Base-by-base conservation (phyloP, 2,888 invertebrate species). In the Nemapogon koenigi region DNA sequence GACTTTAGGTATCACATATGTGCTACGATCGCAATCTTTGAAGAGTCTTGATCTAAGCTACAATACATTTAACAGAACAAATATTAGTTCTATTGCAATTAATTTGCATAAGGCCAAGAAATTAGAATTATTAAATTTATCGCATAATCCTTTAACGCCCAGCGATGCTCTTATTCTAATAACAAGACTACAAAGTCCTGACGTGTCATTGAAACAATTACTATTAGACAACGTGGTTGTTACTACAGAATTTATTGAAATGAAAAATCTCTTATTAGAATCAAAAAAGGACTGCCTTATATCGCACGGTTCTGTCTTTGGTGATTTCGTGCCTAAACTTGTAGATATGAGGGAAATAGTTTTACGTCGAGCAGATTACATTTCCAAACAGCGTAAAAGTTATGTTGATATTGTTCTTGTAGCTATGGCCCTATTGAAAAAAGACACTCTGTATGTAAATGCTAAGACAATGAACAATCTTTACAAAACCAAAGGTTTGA, bases 141-240 rank as follows among this genome's bases (percentile, higher is more conserved):
- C 71, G 4, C 56, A 46, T 28, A 71, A 71, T 39, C 69, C 69
- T 1, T 35, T 71, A 46, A 48, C 53, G 2, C 50, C 57, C 6
- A 41, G 25, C 1, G 68, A 70, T 35, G 62, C 69, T 8, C 11
- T 55, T 1, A 42, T 22, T n/a, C 38, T 67, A 18, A 44, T 71
- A 2, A 19, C 38, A 2, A 61, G 55, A 49, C 45, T 68, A 42
- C 55, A 51, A 40, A 33, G 32, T 1, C 14, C 26, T 3, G 41
- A 35, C 26, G 60, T 61, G 0, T 60, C 59, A 45, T 41, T 70
- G 8, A 48, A 55, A 25, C 49, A 50, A 13, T 40, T 70, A 4
- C 41, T 55, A 3, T 48, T 71, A 55, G 62, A 69, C 0, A 63
- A 66, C 42, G 49, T 72, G 1, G 43, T 47, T 11, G 62, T 72